phyloP scores from a whole-genome alignment of 2,888 invertebrate genomes.

The Camptogramma bilineatum region DNA sequence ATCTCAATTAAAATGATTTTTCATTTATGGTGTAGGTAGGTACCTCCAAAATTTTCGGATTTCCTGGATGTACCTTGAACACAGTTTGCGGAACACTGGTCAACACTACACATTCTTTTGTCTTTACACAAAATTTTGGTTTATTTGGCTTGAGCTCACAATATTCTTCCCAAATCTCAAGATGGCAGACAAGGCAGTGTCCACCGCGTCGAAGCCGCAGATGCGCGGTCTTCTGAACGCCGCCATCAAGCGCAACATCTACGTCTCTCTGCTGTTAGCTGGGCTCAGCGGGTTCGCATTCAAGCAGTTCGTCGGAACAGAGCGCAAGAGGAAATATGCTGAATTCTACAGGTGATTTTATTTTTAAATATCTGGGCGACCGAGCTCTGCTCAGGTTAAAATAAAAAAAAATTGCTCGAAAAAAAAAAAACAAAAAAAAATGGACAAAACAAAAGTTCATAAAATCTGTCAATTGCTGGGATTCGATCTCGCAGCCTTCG shows the following conservation, averaged over 20 bases:
- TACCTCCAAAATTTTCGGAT: no score
- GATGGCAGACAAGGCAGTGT: slow-evolving; percentile 80
- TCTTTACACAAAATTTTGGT: background rate
- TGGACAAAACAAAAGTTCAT: no score
- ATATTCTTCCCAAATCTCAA: slow-evolving; percentile 31
- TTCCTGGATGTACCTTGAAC: no score
- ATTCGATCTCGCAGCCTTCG: no score
- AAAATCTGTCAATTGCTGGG: no score
- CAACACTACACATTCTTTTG: no score
- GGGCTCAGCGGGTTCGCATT: slow-evolving; percentile 77
- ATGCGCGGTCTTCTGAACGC: slow-evolving; percentile 89
- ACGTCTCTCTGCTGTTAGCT: slow-evolving; percentile 79
- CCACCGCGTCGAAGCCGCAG: slow-evolving; percentile 82
- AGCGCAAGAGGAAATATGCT: slow-evolving; percentile 88
- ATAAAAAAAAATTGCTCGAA: no score
- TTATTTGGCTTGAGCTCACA: background rate
- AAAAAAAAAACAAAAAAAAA: no score
- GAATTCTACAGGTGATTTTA: slow-evolving; percentile 91
- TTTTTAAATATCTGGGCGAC: background rate
- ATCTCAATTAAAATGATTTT: no score
- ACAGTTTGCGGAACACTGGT: no score
- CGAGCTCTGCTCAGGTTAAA: no score
- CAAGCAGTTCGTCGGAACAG: slow-evolving; percentile 85
- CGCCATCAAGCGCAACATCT: slow-evolving; percentile 88
- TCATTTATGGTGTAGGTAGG: no score